phyloP scores from a whole-genome alignment of 2,888 invertebrate species.

The Halocaridina rubra region DNA sequence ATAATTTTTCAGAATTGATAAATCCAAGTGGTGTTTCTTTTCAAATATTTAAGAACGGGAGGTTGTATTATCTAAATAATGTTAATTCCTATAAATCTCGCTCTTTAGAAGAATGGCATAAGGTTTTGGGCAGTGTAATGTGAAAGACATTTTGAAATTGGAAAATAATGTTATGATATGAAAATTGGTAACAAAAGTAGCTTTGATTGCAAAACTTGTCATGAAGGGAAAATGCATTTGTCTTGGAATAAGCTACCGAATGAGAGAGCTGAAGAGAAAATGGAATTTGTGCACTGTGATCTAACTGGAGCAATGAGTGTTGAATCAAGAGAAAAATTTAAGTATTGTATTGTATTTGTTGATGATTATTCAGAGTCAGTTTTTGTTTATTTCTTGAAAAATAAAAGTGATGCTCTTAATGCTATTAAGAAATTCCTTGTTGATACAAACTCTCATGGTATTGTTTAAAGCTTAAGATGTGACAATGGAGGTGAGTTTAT shows the following conservation, averaged over 20 bases:
- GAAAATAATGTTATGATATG: conserved; percentile 16
- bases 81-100: not conserved
- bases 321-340: not conserved
- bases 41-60: conserved; percentile 1
- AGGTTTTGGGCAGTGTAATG: conserved; percentile 18
- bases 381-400: not conserved
- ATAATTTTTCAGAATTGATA: no score
- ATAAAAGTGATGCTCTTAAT: not conserved
- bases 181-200: conserved; percentile 7
- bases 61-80: no score
- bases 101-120: conserved; percentile 24
- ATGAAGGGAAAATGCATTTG: conserved; percentile 15
- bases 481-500: not conserved
- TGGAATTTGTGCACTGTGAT: not conserved
- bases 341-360: not conserved
- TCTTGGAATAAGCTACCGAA: conserved; percentile 12
- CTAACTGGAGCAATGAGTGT: no score
- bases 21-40: not conserved
- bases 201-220: conserved; percentile 11
- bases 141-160: conserved; percentile 10
- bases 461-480: not conserved
- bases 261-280: not conserved
- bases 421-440: not conserved
- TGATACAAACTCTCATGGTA: not conserved
- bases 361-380: not conserved